Percentiles rank a stretch among this genome's conserved stretches.
phyloP scores from a whole-genome alignment of 1,140 invertebrate species.

The Bombyx mori region DNA sequence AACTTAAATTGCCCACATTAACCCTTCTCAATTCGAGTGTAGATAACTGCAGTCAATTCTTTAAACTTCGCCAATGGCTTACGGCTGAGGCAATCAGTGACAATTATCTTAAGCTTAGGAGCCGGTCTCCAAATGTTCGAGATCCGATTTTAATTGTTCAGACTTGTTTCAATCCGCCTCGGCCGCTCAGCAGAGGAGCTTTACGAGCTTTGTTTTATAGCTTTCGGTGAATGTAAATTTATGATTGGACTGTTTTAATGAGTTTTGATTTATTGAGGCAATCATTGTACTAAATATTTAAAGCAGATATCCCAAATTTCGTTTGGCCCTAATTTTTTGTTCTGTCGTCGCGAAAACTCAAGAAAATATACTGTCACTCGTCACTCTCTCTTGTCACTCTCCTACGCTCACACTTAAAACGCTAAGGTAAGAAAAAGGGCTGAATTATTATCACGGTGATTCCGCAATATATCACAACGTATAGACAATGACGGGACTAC shows the following conservation, averaged over 20 bases:
- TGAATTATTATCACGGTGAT: too few species aligned
- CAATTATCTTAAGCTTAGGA: conserved; percentile 37
- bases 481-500: too few species aligned
- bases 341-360: too few species aligned
- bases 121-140: conserved; percentile 13
- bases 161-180: conserved; percentile 11
- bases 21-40: conserved; percentile 33
- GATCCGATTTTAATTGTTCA: conserved; percentile 26
- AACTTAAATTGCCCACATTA: conserved; percentile 45
- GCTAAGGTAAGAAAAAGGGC: too few species aligned
- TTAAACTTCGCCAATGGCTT: conserved; percentile 28
- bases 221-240: not conserved
- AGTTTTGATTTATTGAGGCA: too few species aligned
- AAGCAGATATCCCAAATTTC: too few species aligned
- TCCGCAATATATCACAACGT: too few species aligned
- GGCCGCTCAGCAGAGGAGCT: not conserved
- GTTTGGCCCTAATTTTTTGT: too few species aligned
- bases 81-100: conserved; percentile 26
- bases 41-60: conserved; percentile 41
- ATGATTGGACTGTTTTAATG: not conserved
- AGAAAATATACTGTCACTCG: too few species aligned
- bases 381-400: too few species aligned
- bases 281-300: too few species aligned
- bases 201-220: not conserved
- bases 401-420: too few species aligned